These are phyloP conservation scores for Limnephilus marmoratus DNA, from an alignment of 2,888 invertebrate genomes.

Conservation along the genomic window DNA sequence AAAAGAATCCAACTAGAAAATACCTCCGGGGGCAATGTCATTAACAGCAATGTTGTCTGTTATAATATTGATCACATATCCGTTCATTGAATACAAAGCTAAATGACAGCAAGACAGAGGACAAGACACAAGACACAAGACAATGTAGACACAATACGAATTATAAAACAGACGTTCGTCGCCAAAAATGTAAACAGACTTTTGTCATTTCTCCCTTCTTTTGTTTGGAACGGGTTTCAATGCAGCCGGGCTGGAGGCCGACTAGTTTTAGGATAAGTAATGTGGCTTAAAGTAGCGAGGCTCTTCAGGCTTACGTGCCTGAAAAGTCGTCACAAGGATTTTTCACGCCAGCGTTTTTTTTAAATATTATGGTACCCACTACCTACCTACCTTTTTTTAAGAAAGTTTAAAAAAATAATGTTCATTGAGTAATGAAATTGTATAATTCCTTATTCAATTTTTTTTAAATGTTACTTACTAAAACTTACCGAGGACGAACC, in stretches of 20 bases:
- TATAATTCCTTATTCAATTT: no score
- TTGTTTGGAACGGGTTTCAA: slow-evolving; percentile 25
- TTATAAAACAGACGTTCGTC: not conserved
- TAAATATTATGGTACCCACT: no score
- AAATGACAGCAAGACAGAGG: not conserved
- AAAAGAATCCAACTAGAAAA: not conserved
- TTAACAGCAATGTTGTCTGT: not conserved
- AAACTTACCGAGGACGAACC: no score
- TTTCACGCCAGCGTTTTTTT: no score
- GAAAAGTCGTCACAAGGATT: no score
- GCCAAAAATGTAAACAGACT: slow-evolving; percentile 31
- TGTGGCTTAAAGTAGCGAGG: not conserved
- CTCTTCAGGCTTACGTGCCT: not conserved
- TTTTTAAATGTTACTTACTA: no score
- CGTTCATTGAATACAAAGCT: not conserved
- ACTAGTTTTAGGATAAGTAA: not conserved
- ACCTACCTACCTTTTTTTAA: no score
- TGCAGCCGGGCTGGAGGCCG: not conserved
- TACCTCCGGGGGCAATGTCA: not conserved
- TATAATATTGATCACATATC: not conserved
- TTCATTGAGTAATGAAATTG: no score
- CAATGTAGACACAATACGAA: not conserved
- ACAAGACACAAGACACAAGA: not conserved
- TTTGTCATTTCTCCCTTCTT: slow-evolving; percentile 37
- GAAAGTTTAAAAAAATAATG: no score